Base-by-base conservation (phyloP, 2,113 vertebrate genomes). In the Chamaea fasciata region DNA sequence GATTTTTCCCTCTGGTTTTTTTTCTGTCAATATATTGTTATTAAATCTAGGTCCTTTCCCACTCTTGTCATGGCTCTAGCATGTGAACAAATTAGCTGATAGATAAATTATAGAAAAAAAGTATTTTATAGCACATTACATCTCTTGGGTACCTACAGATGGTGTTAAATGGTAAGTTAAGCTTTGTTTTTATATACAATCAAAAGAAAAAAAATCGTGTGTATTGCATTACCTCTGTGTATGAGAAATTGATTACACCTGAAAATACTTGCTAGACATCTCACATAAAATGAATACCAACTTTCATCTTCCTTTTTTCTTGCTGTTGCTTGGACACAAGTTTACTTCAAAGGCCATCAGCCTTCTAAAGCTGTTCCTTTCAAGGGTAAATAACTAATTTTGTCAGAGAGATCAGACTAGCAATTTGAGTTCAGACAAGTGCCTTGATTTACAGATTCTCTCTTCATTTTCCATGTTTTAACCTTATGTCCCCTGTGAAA, bases 381-480 rank as follows among this genome's bases (percentile, higher is more conserved):
- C 87, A 64, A 82, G 87, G 41, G 33, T 95, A 91, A 92, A 94
- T 83, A 84, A 91, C 64, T 91, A 79, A 80, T 84, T 93, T 95
- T 92, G 79, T 90, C 73, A 90, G 46, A 90, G 75, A 73, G 59
- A 91, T 79, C 86, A 87, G 67, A 63, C 62, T 88, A 76, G 47
- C 68, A 92, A 80, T 84, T 92, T 93, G 63, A 85, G n/a, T 90
- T 88, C 68, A 41, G 55, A 77, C 84, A 63, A 90, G 77, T 71
- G 67, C 83, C 90, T 87, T 83, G 83, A 92, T 94, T 96, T 96
- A 89, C 63, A 94, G 73, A 74, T 85, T 95, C 15, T 90, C 27
- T 84, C 80, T 90, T 94, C 4, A 55, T 89, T 97, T 96, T 95
- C 83, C 28, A 15, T 83, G 83, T 95, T 88, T 97, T 95, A 85